A percentile compares a stretch with the other conserved stretches of the same genome.
These are phyloP conservation scores for Hycleus cichorii DNA, from an alignment of 1,140 invertebrate species.

Conservation along the genomic window DNA sequence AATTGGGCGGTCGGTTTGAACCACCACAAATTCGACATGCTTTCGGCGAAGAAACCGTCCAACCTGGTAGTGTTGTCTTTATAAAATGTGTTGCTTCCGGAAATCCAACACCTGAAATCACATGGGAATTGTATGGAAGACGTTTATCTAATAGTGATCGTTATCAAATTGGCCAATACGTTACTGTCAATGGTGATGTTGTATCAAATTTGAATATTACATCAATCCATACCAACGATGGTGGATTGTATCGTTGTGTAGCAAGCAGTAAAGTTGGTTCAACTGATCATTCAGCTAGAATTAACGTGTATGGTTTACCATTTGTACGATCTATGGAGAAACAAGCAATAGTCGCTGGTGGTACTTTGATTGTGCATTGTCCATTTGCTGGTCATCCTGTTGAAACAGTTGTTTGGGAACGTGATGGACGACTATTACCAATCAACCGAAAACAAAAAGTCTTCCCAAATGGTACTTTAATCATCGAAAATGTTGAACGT, in stretches of 20 bases:
- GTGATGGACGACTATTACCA: conserved; percentile 69
- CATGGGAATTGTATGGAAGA: conserved; percentile 88
- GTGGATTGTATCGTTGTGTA: conserved; percentile 81
- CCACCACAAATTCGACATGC: conserved; percentile 80
- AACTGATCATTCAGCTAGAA: conserved; percentile 74
- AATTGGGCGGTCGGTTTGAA: conserved; percentile 87
- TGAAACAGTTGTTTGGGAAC: conserved; percentile 88
- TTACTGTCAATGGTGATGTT: conserved; percentile 82
- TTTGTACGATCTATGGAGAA: conserved; percentile 90
- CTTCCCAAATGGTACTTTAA: conserved; percentile 86
- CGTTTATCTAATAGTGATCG: conserved; percentile 73
- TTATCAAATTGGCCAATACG: conserved; percentile 78
- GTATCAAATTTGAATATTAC: conserved; percentile 92
- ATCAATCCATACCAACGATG: conserved; percentile 85
- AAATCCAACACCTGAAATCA: conserved; percentile 90
- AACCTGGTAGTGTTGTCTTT: conserved; percentile 77
- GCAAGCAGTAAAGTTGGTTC: conserved; percentile 87
- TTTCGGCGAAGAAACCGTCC: conserved; percentile 79
- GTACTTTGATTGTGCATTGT: conserved; percentile 80
- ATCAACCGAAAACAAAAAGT: conserved; percentile 94
- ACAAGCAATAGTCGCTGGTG: conserved; percentile 88
- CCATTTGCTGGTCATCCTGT: conserved; percentile 93
- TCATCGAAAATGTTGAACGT: conserved; percentile 89
- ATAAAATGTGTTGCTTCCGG: conserved; percentile 72
- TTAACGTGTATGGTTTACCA: conserved; percentile 88